These are phyloP conservation scores for Tenebrosternarchus preto DNA, from an alignment of 2,113 vertebrate genomes.

Conservation along the genomic window DNA sequence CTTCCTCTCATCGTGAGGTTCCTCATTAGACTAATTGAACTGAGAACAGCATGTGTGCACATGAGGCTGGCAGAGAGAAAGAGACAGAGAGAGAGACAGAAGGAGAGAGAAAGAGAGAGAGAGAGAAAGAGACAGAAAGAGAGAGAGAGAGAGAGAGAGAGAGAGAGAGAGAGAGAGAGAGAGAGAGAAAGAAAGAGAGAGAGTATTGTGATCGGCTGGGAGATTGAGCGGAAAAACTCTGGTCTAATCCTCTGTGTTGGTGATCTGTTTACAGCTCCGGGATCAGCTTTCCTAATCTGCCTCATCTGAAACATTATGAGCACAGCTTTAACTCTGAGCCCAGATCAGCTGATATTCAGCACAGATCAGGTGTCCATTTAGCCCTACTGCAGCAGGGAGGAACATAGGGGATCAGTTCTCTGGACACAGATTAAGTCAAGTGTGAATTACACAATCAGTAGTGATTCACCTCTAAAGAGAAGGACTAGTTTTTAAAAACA, in stretches of 20 bases:
- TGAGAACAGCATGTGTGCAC: too few relatives aligned
- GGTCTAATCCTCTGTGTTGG: background rate
- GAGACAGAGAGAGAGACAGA: too few relatives aligned
- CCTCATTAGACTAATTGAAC: too few relatives aligned
- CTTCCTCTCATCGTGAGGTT: too few relatives aligned
- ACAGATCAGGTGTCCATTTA: background rate
- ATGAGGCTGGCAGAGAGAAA: too few relatives aligned
- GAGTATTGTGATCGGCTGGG: background rate
- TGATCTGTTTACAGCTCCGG: background rate
- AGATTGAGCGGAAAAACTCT: slow-evolving; percentile 21
- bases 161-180: background rate
- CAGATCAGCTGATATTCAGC: background rate
- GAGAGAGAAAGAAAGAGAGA: background rate
- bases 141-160: too few relatives aligned
- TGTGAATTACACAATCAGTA: slow-evolving; percentile 2
- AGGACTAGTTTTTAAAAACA: background rate
- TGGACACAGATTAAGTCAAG: background rate
- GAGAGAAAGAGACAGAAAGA: too few relatives aligned
- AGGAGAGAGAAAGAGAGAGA: too few relatives aligned
- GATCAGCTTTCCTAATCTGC: slow-evolving; percentile 37
- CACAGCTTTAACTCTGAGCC: slow-evolving; percentile 21
- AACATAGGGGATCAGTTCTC: background rate
- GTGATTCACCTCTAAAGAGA: background rate
- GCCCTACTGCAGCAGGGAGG: background rate
- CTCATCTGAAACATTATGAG: slow-evolving; percentile 18